Evolutionary conservation across 2,797 vertebrate genomes (phyloP), one percentile per base, ranked within the genome.

Genomic region (Lepilemur ruficaudatus): DNA sequence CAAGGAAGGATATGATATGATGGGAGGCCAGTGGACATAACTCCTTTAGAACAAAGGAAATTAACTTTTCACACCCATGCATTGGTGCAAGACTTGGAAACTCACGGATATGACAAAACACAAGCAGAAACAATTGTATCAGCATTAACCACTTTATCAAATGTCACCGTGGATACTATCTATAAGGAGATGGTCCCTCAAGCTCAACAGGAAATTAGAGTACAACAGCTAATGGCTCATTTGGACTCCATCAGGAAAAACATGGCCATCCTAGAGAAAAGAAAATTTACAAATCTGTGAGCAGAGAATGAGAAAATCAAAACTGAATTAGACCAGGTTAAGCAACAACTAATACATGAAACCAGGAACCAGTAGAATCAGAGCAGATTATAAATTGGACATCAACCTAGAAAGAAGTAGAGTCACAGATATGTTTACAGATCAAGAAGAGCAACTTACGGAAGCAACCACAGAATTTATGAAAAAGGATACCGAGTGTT

Each of bases 251-350:
- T 99, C 97, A 99, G 99, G 93, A 99, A 99, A 98, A 99, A 99
- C 98, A 99, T 99, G 99, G 99, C 99, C 97, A 99, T 99, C 97
- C 98, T 99, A 98, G 99, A 99, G 98, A 99, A 99, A 98, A 99
- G 99, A 97, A 99, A 99, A 98, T 99, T 99, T 97, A 99, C 99
- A 94, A 99, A 99, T 98, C 98, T 99, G 50, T 99, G 99, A 86
- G 99, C 99, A 3, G 99, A 99, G 84, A 99, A 99, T 94, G 98
- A 98, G 97, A 99, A 99, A 99, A 99, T 99, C 99, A 99, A 99
- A 98, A 99, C 98, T 91, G 99, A 99, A 97, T 97, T 99, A 95
- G 99, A 99, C 97, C 99, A 99, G 97, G 99, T 99, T 52, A 99
- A 99, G 79, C 99, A 98, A 95, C 98, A 99, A 65, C 96, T 99